A percentile compares a stretch with the other conserved stretches of the same genome.
phyloP scores from a whole-genome alignment of 1,140 invertebrate species.

The Hermatobates lingyangjiaoensis region DNA sequence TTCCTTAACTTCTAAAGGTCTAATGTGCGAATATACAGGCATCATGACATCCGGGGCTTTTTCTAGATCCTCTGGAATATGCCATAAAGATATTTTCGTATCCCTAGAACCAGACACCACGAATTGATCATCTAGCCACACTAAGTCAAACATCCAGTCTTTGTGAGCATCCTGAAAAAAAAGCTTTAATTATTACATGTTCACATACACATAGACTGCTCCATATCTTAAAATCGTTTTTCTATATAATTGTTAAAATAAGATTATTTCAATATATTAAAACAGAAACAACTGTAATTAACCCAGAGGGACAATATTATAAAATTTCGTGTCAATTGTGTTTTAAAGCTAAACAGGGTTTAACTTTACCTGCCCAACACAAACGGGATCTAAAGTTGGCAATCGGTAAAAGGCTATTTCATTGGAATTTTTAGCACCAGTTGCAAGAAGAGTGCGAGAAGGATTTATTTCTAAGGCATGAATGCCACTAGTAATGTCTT shows the following conservation, averaged over 20 bases:
- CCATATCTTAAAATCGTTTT: too few species aligned
- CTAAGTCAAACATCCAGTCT: constrained; percentile 90
- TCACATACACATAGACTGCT: too few species aligned
- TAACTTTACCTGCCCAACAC: constrained; percentile 61
- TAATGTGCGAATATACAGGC: constrained; percentile 27
- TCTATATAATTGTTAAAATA: too few species aligned
- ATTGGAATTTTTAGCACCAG: constrained; percentile 76
- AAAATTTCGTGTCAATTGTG: too few species aligned
- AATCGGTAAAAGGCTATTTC: constrained; percentile 84
- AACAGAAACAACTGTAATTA: too few species aligned
- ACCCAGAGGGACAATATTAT: too few species aligned
- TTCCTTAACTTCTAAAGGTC: constrained; percentile 51
- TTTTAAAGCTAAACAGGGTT: background rate
- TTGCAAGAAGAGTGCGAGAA: constrained; percentile 75
- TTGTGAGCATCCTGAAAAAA: constrained; percentile 40
- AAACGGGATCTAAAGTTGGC: constrained; percentile 83
- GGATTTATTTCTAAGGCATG: constrained; percentile 88
- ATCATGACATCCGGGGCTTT: constrained; percentile 7
- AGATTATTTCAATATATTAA: too few species aligned
- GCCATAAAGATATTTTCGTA: constrained; percentile 63
- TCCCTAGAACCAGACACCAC: constrained; percentile 83
- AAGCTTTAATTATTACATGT: too few species aligned
- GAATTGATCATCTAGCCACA: constrained; percentile 91
- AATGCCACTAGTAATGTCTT: constrained; percentile 65
- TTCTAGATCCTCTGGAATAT: constrained; percentile 28